Evolutionary conservation across 1,140 invertebrate genomes (phyloP).

Genomic region (Drosophila pseudoobscura): DNA sequence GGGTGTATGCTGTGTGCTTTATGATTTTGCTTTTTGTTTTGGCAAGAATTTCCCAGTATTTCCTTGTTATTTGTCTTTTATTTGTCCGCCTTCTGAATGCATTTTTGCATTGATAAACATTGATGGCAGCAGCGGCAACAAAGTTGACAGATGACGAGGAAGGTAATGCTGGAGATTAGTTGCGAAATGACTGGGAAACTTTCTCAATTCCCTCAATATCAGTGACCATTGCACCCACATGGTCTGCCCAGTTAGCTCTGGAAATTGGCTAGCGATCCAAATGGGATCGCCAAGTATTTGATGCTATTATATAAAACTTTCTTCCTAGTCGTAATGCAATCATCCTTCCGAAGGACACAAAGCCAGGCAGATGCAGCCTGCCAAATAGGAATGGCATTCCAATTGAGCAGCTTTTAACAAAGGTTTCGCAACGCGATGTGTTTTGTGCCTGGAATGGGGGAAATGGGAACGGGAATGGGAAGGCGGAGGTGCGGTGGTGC

Average conservation of each 20-base stretch:
- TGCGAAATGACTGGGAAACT: neutral
- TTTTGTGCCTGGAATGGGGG: slow-evolving; percentile 34
- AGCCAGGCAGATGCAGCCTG: neutral
- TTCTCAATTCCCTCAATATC: no score
- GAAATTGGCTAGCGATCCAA: no score
- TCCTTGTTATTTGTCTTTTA: slow-evolving; percentile 16
- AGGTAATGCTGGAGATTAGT: neutral
- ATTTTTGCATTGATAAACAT: slow-evolving; percentile 75
- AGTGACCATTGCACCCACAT: slow-evolving; percentile 5
- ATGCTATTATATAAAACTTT: no score
- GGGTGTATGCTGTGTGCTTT: slow-evolving; percentile 12
- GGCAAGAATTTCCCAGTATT: slow-evolving; percentile 1
- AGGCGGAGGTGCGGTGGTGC: slow-evolving; percentile 43
- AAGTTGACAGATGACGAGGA: neutral
- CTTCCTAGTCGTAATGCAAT: slow-evolving; percentile 23
- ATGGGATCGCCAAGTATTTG: neutral
- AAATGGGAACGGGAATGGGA: no score
- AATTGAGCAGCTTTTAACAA: slow-evolving; percentile 65
- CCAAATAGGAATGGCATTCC: slow-evolving; percentile 68
- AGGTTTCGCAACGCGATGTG: slow-evolving; percentile 55
- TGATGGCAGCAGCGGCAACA: slow-evolving; percentile 19
- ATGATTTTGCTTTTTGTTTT: slow-evolving; percentile 44
- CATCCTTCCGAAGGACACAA: slow-evolving; percentile 2
- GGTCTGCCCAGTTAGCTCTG: no score
- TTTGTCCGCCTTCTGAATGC: slow-evolving; percentile 37